Evolutionary conservation across 2,113 vertebrate species (phyloP).

Genomic region (Atractosteus spatula): DNA sequence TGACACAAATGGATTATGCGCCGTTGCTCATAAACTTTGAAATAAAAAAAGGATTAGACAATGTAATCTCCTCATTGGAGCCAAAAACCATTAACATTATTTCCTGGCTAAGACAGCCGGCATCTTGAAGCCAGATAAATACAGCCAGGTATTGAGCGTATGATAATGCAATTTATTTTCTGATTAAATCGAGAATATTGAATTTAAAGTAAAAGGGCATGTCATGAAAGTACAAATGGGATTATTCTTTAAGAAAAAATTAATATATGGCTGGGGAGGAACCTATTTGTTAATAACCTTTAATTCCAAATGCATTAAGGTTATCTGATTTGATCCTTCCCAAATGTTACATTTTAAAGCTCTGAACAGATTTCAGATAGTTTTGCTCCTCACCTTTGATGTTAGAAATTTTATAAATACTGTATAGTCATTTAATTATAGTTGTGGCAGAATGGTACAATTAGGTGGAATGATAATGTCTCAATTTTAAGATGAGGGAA

Average conservation of each 20-base stretch:
- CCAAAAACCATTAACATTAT: slow-evolving; percentile 12
- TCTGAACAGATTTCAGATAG: background rate
- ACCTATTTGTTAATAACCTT: slow-evolving; percentile 3
- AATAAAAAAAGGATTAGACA: slow-evolving; percentile 13
- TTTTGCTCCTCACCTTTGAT: background rate
- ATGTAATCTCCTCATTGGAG: slow-evolving; percentile 13
- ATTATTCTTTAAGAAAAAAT: background rate
- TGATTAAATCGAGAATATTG: slow-evolving; percentile 8
- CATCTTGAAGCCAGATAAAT: background rate
- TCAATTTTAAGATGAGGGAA: too few species aligned
- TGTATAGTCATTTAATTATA: too few species aligned
- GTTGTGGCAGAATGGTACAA: too few species aligned
- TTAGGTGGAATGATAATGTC: too few species aligned
- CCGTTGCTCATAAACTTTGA: slow-evolving; percentile 3
- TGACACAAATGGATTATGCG: slow-evolving; percentile 9
- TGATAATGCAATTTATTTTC: slow-evolving; percentile 13
- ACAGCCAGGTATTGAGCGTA: slow-evolving; percentile 3
- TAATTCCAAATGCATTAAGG: background rate
- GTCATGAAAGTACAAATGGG: slow-evolving; percentile 3
- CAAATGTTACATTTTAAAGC: background rate
- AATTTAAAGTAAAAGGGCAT: slow-evolving; percentile 12
- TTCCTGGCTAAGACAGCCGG: background rate
- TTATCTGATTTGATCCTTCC: background rate
- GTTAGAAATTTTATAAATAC: background rate
- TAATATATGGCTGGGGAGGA: background rate